Base-by-base conservation (phyloP, 1,140 invertebrate genomes). In the Teleopsis dalmanni region DNA sequence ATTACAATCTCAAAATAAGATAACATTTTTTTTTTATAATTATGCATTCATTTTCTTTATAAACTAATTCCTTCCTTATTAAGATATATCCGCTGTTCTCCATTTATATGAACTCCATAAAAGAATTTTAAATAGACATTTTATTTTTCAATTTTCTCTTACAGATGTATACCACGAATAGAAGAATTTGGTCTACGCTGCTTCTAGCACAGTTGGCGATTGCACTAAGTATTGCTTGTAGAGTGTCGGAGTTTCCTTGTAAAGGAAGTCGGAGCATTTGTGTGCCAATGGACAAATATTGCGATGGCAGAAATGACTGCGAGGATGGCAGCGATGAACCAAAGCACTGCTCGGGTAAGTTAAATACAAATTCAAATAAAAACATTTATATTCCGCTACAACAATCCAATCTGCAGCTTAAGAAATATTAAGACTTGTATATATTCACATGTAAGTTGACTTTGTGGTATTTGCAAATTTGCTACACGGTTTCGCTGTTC, bases 321-420 rank as follows among this genome's bases (percentile, higher is more conserved):
- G 81, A 82, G 11, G 88, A 91, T 72, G 76, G 77, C 43, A 87
- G 83, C 52, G 89, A 93, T 69, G 89, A 93, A 71, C 87, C 88
- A 16, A 70, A 78, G 47, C 80, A 81, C 58, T 93, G 89, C 67
- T 87, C 86, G 62, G 82, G 83, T 85, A 66, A 73, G 73, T 71
- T 37, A 18, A 10, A 19, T 37, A 4, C 16, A 4, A 37, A 11
- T 37, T 37, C 13, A 37, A 19, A 19, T 16, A 37, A 37, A 37
- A 37, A 37, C 22, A 10, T n/a, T n/a, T n/a, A n/a, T n/a, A n/a
- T n/a, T n/a, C n/a, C n/a, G n/a, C n/a, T n/a, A n/a, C n/a, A n/a
- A n/a, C n/a, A n/a, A n/a, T n/a, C n/a, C n/a, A n/a, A n/a, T n/a
- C n/a, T n/a, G n/a, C n/a, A n/a, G n/a, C n/a, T n/a, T n/a, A n/a